A percentile compares a stretch with the other conserved stretches of the same genome.
phyloP scores from a whole-genome alignment of 2,888 invertebrate genomes.

The Leptodirus hochenwartii region DNA sequence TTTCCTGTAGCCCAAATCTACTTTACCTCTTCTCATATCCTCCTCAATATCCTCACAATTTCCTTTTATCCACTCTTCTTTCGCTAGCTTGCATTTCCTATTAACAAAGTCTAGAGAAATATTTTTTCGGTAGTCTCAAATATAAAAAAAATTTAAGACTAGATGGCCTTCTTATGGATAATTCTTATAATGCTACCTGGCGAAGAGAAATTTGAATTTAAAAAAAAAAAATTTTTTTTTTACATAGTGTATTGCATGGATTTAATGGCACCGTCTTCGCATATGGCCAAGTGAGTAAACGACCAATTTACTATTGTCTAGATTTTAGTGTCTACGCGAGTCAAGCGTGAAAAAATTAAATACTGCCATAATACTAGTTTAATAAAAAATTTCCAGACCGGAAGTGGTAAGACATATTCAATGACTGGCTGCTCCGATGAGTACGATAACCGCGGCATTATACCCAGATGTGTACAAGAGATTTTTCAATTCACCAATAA shows the following conservation, averaged over 20 bases:
- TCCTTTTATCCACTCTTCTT: no score
- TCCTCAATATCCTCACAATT: no score
- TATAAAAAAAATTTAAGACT: no score
- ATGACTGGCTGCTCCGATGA: constrained; percentile 29
- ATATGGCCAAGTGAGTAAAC: constrained; percentile 30
- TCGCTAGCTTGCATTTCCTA: no score
- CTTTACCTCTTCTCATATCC: no score
- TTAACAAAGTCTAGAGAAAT: no score
- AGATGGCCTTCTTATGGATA: no score
- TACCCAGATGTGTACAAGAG: constrained; percentile 31
- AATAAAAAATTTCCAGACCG: constrained; percentile 24
- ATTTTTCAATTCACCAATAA: constrained; percentile 27
- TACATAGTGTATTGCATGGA: constrained; percentile 30
- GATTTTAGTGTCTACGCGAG: background rate
- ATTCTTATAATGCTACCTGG: no score
- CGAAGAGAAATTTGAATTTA: constrained; percentile 6
- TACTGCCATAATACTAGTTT: background rate
- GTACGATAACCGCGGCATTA: constrained; percentile 29
- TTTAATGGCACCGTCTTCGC: constrained; percentile 37
- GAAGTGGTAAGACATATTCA: constrained; percentile 35
- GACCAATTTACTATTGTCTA: background rate
- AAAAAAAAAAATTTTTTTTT: background rate
- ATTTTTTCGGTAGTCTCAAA: no score
- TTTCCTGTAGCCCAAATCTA: no score
- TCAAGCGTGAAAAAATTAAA: background rate